Evolutionary conservation across 2,888 invertebrate genomes (phyloP).

Genomic region (Zaprionus obscuricornis): DNA sequence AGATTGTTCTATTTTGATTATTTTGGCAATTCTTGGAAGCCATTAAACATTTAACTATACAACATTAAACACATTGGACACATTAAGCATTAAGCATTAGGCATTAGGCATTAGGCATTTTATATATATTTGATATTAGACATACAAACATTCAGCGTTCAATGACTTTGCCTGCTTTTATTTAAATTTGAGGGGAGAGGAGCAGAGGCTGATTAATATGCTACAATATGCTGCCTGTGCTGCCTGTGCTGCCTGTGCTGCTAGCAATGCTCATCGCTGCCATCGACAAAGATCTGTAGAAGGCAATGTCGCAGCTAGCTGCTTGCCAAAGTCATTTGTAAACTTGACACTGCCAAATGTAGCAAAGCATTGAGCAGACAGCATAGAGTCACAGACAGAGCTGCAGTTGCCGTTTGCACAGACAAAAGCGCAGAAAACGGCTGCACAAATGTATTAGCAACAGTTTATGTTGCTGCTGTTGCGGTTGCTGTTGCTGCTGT

Average conservation of each 20-base stretch:
- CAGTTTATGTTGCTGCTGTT: conserved; percentile 60
- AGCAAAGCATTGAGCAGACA: conserved; percentile 60
- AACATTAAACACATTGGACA: conserved; percentile 5
- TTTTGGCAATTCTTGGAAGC: conserved; percentile 61
- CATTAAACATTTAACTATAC: conserved; percentile 45
- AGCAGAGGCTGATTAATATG: conserved; percentile 67
- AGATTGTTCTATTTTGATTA: conserved; percentile 77
- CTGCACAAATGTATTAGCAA: conserved; percentile 73
- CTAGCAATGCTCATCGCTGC: too few relatives aligned
- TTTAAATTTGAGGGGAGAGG: too few relatives aligned
- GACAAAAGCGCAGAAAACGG: conserved; percentile 52
- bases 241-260: not conserved
- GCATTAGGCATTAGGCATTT: conserved; percentile 31
- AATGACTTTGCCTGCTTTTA: conserved; percentile 63
- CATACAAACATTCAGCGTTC: conserved; percentile 49
- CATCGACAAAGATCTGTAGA: conserved; percentile 54
- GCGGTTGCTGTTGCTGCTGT: conserved; percentile 38
- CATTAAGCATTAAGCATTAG: conserved; percentile 6
- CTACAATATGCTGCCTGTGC: conserved; percentile 11
- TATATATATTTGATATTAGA: conserved; percentile 31
- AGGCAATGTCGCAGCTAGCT: conserved; percentile 44
- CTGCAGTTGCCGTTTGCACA: conserved; percentile 6
- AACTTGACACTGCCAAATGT: conserved; percentile 69
- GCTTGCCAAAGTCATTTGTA: conserved; percentile 69
- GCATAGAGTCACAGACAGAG: conserved; percentile 27